phyloP scores from a whole-genome alignment of 1,140 invertebrate species.

The Acromyrmex heyeri region DNA sequence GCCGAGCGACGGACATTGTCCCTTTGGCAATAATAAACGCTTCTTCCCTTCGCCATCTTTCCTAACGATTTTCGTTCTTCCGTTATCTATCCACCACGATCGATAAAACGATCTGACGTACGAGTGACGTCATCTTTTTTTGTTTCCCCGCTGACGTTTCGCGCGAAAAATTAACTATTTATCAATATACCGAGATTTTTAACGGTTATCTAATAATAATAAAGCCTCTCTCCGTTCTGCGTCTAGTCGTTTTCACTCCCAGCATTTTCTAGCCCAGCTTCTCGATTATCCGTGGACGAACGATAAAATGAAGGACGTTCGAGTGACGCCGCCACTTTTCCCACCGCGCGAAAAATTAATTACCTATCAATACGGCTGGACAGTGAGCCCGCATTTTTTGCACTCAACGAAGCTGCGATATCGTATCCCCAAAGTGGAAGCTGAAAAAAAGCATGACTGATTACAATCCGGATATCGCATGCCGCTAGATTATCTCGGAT shows the following conservation, averaged over 20 bases:
- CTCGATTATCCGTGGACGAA: neutral
- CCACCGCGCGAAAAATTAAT: slow-evolving; percentile 68
- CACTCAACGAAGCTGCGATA: slow-evolving; percentile 1
- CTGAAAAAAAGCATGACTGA: slow-evolving; percentile 23
- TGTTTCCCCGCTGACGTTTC: neutral
- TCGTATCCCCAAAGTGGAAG: slow-evolving; percentile 19
- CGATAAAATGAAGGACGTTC: slow-evolving; percentile 14
- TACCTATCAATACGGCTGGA: slow-evolving; percentile 62
- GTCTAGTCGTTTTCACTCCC: neutral
- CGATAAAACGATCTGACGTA: slow-evolving; percentile 26
- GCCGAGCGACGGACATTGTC: slow-evolving; percentile 23
- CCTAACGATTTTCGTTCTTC: slow-evolving; percentile 1
- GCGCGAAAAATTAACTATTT: slow-evolving; percentile 35
- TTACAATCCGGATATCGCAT: slow-evolving; percentile 37
- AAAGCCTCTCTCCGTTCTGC: neutral
- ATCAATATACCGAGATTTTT: slow-evolving; percentile 20
- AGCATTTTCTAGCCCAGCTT: neutral
- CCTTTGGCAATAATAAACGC: slow-evolving; percentile 49
- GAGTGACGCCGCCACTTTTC: slow-evolving; percentile 29
- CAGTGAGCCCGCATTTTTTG: slow-evolving; percentile 36
- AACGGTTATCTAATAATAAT: neutral
- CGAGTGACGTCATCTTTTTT: slow-evolving; percentile 42
- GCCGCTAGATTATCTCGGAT: slow-evolving; percentile 43
- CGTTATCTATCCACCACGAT: slow-evolving; percentile 19
- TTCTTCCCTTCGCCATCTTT: neutral